These are phyloP conservation scores for Taxidea taxus DNA, from an alignment of 2,113 vertebrate species.

Conservation along the genomic window DNA sequence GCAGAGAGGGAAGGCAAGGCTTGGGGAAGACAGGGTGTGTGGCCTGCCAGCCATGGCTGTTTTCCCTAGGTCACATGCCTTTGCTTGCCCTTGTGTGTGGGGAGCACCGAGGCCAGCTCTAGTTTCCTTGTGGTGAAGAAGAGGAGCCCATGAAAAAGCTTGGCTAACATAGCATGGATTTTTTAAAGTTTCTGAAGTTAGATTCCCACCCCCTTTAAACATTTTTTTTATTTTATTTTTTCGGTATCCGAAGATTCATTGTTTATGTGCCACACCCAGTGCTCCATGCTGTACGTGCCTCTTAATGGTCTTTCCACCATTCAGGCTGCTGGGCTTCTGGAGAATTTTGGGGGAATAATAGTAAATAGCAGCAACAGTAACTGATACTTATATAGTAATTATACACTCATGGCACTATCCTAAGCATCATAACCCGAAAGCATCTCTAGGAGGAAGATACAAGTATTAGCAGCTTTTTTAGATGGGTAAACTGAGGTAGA, in stretches of 20 bases:
- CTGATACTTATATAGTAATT: neutral
- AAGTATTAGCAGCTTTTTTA: neutral
- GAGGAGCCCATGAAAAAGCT: neutral
- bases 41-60: fast-evolving
- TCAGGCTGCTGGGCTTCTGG: neutral
- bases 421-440: neutral
- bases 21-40: neutral
- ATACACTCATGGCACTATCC: neutral
- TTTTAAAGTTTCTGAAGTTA: neutral
- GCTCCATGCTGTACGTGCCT: neutral
- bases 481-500: neutral
- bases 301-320: neutral
- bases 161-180: neutral
- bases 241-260: too few species aligned
- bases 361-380: neutral
- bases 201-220: neutral
- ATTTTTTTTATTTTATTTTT: too few species aligned
- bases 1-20: neutral
- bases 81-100: too few species aligned
- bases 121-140: neutral
- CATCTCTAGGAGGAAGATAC: neutral
- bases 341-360: neutral
- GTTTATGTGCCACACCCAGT: too few species aligned
- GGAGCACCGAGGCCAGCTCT: neutral
- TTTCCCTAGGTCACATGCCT: neutral